These are phyloP conservation scores for Formica selysi DNA, from an alignment of 1,140 invertebrate species.

Conservation along the genomic window DNA sequence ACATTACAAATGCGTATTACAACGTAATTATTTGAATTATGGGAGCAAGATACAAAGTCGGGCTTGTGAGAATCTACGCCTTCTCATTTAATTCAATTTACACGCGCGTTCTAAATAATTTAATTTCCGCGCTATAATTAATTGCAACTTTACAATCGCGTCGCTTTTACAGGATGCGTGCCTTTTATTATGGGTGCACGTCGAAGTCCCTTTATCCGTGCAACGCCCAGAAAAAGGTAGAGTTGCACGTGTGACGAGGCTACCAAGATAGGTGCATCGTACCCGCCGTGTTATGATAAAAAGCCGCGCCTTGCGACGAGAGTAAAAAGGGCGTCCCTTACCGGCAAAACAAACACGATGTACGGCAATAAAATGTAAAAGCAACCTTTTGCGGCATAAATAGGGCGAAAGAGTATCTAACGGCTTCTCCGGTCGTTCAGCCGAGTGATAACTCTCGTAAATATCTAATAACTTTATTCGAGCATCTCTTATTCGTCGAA, in stretches of 20 bases:
- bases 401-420: constrained; percentile 51
- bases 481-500: background rate
- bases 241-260: constrained; percentile 42
- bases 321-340: constrained; percentile 57
- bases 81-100: constrained; percentile 38
- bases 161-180: constrained; percentile 7
- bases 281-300: constrained; percentile 52
- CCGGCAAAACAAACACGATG: constrained; percentile 60
- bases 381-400: constrained; percentile 57
- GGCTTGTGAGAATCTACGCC: background rate
- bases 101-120: constrained; percentile 24
- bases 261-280: constrained; percentile 53
- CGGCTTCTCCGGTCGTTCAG: constrained; percentile 17
- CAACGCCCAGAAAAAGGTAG: constrained; percentile 41
- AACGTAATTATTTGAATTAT: constrained; percentile 17
- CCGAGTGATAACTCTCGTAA: constrained; percentile 25
- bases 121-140: constrained; percentile 38
- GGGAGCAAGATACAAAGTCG: background rate
- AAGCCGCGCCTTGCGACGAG: constrained; percentile 39
- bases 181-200: constrained; percentile 40
- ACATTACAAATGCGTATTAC: background rate
- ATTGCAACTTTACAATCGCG: constrained; percentile 23
- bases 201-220: constrained; percentile 43
- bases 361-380: constrained; percentile 46
- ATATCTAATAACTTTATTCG: constrained; percentile 20